Percentiles rank a stretch among this genome's conserved stretches.
phyloP scores from a whole-genome alignment of 2,797 vertebrate genomes.

The Cyprinella venusta region DNA sequence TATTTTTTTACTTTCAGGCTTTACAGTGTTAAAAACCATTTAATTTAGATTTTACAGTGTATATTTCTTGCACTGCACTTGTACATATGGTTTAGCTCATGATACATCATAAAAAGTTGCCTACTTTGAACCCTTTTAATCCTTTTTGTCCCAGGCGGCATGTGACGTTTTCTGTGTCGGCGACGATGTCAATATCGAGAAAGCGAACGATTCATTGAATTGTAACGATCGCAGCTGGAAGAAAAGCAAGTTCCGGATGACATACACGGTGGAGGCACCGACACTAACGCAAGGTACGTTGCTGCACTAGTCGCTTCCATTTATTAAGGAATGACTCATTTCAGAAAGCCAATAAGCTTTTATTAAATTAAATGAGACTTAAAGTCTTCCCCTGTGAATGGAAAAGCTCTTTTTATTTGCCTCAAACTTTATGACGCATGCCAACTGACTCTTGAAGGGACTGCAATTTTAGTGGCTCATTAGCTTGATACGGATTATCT shows the following conservation, averaged over 20 bases:
- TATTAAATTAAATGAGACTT: slow-evolving; percentile 31
- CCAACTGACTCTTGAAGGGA: slow-evolving; percentile 34
- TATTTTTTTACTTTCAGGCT: not conserved
- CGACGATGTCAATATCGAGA: slow-evolving; percentile 97
- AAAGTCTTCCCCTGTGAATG: slow-evolving; percentile 13
- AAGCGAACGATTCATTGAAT: slow-evolving; percentile 94
- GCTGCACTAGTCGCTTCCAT: not conserved
- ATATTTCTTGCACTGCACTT: not conserved
- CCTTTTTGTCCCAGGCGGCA: slow-evolving; percentile 82
- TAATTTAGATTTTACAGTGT: not conserved
- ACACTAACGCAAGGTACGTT: slow-evolving; percentile 88
- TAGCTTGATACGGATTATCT: slow-evolving; percentile 23
- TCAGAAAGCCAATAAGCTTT: slow-evolving; percentile 37
- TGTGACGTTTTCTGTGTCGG: slow-evolving; percentile 98
- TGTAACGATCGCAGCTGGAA: slow-evolving; percentile 99
- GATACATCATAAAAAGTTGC: not conserved
- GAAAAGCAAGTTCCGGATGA: slow-evolving; percentile 95
- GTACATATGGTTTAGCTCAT: not conserved
- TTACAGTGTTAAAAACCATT: not conserved
- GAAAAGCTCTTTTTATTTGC: slow-evolving; percentile 27
- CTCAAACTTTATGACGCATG: slow-evolving; percentile 29
- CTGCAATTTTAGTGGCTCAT: slow-evolving; percentile 36
- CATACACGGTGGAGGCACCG: slow-evolving; percentile 88
- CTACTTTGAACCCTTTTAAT: not conserved
- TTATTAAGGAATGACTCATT: slow-evolving; percentile 29